Evolutionary conservation across 2,888 invertebrate species (phyloP).

Genomic region (Cepaea hortensis): DNA sequence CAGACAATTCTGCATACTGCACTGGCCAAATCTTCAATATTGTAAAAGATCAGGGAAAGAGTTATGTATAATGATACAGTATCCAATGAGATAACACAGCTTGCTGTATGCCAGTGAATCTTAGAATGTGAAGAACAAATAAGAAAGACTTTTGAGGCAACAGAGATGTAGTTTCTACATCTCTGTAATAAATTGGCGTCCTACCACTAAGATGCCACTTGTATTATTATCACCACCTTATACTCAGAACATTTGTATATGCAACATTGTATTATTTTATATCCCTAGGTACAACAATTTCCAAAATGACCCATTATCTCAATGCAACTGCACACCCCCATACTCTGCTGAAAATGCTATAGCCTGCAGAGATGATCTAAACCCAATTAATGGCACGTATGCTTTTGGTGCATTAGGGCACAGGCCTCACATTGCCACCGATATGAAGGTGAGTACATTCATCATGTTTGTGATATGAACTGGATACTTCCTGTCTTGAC

Average conservation of each 20-base stretch:
- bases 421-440: constrained; percentile 83
- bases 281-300: constrained; percentile 83
- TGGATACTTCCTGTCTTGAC: background rate
- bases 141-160: no score
- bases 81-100: no score
- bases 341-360: constrained; percentile 85
- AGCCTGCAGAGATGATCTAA: constrained; percentile 84
- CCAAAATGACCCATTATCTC: constrained; percentile 82
- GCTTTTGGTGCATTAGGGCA: constrained; percentile 84
- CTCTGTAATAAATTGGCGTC: no score
- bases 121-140: no score
- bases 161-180: no score
- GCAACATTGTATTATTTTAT: background rate
- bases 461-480: background rate
- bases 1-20: no score
- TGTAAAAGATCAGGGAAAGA: no score
- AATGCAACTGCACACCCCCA: constrained; percentile 83
- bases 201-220: no score
- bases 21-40: no score
- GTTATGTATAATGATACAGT: no score
- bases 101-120: no score
- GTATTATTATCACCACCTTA: background rate
- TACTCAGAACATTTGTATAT: background rate
- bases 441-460: constrained; percentile 70
- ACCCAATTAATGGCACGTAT: constrained; percentile 84